Evolutionary conservation across 2,888 invertebrate species (phyloP).

Genomic region (Melieria crassipennis): DNA sequence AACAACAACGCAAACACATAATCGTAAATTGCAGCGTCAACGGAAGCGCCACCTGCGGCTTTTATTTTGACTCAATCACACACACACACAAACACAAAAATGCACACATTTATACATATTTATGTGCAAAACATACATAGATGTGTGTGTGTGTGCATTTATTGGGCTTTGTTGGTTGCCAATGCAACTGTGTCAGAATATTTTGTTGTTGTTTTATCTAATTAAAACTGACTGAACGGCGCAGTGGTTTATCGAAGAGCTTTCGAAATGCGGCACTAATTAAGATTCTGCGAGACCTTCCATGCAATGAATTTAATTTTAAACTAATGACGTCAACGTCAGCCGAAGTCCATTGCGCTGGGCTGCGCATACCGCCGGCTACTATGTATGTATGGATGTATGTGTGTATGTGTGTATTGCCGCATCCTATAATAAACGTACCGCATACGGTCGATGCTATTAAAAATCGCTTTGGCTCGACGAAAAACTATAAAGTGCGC

Average conservation of each 20-base stretch:
- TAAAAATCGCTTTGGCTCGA: conserved; percentile 7
- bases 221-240: neutral
- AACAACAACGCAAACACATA: conserved; percentile 4
- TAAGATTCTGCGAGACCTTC: neutral
- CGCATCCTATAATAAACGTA: too few species aligned
- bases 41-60: conserved; percentile 15
- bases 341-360: too few species aligned
- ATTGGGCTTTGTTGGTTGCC: neutral
- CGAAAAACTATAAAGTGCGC: conserved; percentile 17
- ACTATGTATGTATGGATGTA: too few species aligned
- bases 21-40: conserved; percentile 14
- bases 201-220: neutral
- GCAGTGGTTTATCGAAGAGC: neutral
- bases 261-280: conserved; percentile 12
- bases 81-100: too few species aligned
- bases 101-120: too few species aligned
- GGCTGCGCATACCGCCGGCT: too few species aligned
- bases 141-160: neutral
- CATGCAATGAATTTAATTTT: too few species aligned
- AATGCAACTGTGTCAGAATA: neutral
- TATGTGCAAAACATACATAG: neutral
- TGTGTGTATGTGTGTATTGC: too few species aligned
- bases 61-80: too few species aligned
- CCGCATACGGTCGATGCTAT: neutral
- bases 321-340: too few species aligned